These are phyloP conservation scores for Adelognathus sp. DNA, from an alignment of 2,888 invertebrate genomes.

Conservation along the genomic window DNA sequence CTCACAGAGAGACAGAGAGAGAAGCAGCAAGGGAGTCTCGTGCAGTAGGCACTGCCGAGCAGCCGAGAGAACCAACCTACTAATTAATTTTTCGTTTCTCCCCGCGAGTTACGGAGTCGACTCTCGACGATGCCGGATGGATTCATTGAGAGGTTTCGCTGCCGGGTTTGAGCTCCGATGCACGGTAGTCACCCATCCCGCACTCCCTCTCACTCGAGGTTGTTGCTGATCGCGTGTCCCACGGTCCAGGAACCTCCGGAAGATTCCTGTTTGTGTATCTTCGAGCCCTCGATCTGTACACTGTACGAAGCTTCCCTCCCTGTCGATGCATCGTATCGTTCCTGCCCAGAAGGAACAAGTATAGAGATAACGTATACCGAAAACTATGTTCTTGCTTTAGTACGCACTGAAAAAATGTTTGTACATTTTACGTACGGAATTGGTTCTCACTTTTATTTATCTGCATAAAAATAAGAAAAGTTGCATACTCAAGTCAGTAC, in stretches of 20 bases:
- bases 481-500: too few species aligned
- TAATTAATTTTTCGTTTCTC: constrained; percentile 59
- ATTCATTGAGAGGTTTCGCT: constrained; percentile 49
- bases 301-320: not conserved
- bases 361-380: too few species aligned
- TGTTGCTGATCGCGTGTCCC: constrained; percentile 52
- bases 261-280: constrained; percentile 27
- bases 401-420: not conserved
- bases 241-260: constrained; percentile 36
- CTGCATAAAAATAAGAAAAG: too few species aligned
- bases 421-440: not conserved
- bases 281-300: constrained; percentile 15
- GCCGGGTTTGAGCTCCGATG: constrained; percentile 1
- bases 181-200: constrained; percentile 19
- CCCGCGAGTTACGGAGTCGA: constrained; percentile 24
- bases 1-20: constrained; percentile 29
- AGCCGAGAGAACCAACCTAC: constrained; percentile 25
- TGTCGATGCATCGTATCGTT: not conserved
- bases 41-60: not conserved
- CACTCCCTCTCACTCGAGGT: too few species aligned
- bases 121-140: constrained; percentile 28
- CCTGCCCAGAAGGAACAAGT: too few species aligned
- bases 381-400: too few species aligned
- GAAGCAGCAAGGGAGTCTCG: not conserved
- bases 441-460: too few species aligned